Conservation (phyloP, 2,888 invertebrate genomes). For the Parapristionchus giblindavisi region DNA sequence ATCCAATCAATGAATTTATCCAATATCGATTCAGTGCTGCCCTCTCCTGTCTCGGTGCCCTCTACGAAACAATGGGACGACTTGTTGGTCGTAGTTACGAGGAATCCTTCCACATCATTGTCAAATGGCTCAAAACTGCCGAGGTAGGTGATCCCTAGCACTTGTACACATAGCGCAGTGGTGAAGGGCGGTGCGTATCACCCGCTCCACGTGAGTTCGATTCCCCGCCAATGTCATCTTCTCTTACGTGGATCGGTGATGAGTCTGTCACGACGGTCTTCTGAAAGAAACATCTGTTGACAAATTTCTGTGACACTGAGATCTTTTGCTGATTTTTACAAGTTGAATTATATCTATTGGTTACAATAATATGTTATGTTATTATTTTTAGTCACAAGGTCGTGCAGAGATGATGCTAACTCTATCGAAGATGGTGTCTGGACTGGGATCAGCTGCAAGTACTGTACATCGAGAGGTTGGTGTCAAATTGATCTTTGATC, state of each 20-base stretch:
- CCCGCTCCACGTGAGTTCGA: conserved; percentile 21
- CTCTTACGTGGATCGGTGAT: conserved; percentile 28
- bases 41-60: conserved; percentile 88
- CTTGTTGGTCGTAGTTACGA: conserved; percentile 99
- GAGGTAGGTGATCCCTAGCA: conserved; percentile 73
- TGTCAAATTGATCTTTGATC: background rate
- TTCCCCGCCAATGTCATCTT: background rate
- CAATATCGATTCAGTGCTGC: conserved; percentile 80
- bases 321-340: conserved; percentile 17
- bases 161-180: conserved; percentile 19
- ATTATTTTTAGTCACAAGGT: conserved; percentile 81
- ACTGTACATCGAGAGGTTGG: conserved; percentile 81
- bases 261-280: conserved; percentile 41
- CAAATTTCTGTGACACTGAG: conserved; percentile 37
- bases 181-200: background rate
- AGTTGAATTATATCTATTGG: too few relatives aligned
- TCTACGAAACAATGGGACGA: conserved; percentile 96
- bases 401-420: conserved; percentile 96
- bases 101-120: conserved; percentile 91
- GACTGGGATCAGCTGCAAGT: conserved; percentile 92
- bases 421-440: conserved; percentile 87
- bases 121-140: conserved; percentile 88
- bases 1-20: background rate
- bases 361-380: too few relatives aligned
- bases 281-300: conserved; percentile 38